phyloP scores from a whole-genome alignment of 2,113 vertebrate species.

The Cromileptes altivelis region DNA sequence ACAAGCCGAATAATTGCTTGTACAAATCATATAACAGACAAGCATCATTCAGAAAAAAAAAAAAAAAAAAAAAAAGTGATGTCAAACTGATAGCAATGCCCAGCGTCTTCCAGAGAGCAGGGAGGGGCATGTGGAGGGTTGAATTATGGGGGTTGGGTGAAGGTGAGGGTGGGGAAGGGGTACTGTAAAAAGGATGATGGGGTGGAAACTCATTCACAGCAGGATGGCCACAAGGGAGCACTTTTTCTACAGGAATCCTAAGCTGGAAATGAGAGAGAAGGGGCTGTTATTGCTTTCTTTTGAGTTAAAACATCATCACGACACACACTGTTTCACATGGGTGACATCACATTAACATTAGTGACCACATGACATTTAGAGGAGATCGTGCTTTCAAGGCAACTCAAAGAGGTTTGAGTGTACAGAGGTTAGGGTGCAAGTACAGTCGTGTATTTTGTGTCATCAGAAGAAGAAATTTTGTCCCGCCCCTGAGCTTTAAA shows the following conservation, averaged over 20 bases:
- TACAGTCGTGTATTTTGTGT: not conserved
- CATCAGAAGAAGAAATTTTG: not conserved
- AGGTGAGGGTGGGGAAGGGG: conserved; percentile 64
- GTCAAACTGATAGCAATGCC: conserved; percentile 77
- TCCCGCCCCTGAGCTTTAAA: not conserved
- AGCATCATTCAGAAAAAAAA: conserved; percentile 70
- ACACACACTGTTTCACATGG: conserved; percentile 57
- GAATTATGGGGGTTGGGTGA: conserved; percentile 68
- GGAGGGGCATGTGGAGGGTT: conserved; percentile 65
- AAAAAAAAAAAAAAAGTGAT: conserved; percentile 47
- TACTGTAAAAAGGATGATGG: conserved; percentile 81
- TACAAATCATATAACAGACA: conserved; percentile 50
- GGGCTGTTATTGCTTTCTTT: conserved; percentile 89
- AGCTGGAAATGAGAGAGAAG: conserved; percentile 96
- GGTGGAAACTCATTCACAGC: conserved; percentile 86
- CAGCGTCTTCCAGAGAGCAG: conserved; percentile 80
- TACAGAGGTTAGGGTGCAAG: conserved; percentile 28
- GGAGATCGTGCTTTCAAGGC: conserved; percentile 47
- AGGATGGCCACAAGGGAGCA: conserved; percentile 86
- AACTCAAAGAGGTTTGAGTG: conserved; percentile 4
- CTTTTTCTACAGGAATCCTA: conserved; percentile 94
- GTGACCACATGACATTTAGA: conserved; percentile 31
- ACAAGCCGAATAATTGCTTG: conserved; percentile 63
- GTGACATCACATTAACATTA: conserved; percentile 63
- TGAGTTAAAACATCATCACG: conserved; percentile 69